Base-by-base conservation (phyloP, 2,888 invertebrate species). In the Cynaeus angustus region DNA sequence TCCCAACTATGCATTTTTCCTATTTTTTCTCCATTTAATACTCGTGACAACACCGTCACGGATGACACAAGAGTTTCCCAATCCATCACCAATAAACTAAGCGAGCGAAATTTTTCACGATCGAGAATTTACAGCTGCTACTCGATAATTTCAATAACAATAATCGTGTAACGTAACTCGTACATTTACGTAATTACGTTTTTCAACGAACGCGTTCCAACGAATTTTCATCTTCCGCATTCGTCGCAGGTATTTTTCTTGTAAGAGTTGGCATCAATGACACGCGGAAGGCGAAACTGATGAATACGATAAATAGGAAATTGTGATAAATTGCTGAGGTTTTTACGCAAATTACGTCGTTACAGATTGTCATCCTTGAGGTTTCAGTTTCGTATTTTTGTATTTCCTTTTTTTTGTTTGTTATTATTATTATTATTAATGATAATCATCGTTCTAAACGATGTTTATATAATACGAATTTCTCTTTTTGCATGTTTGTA, bases 1-100 rank as follows among this genome's bases (percentile, higher is more conserved):
- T 8, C 28, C 30, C 50, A 50, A 50, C 28, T n/a, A 12, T 1
- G 8, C 10, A 21, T 10, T 50, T 50, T 50, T 50, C 46, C 46
- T 12, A 30, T 30, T 50, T 30, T 50, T 50, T 9, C 16, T 21
- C 26, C n/a, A n/a, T n/a, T n/a, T n/a, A n/a, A n/a, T n/a, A n/a
- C n/a, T n/a, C n/a, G n/a, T 21, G 21, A 21, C 21, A 21, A 21
- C 21, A 21, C 21, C 21, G 21, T 28, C 13, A 6, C n/a, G 4
- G 16, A 46, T 46, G 46, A 46, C 46, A 46, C 46, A 46, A 46
- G 16, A 14, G 13, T 46, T 46, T 46, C 46, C 46, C 46, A 46
- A 46, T n/a, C 6, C 1, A 5, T 7, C 8, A 12, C n/a, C n/a
- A n/a, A n/a, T n/a, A n/a, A n/a, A n/a, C 7, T 46, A 1, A 12